Evolutionary conservation across 2,797 vertebrate genomes (phyloP).

Genomic region (Alfaro cultratus): DNA sequence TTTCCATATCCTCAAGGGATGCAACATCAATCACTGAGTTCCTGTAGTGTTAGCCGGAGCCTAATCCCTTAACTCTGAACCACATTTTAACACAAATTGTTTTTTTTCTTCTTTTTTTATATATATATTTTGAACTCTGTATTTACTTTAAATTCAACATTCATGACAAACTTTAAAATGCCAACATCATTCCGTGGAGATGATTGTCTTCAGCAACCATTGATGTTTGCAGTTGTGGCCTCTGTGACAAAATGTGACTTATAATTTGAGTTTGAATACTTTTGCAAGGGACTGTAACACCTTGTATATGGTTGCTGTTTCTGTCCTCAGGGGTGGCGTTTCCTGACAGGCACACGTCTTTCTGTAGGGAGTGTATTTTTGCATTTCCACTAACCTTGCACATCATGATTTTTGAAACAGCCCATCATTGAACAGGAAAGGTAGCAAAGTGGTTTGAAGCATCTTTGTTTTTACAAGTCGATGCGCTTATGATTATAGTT

Average conservation of each 20-base stretch:
- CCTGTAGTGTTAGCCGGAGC: background rate
- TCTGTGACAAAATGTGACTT: background rate
- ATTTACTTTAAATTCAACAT: conserved; percentile 4
- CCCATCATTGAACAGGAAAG: background rate
- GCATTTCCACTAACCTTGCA: background rate
- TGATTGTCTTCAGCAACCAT: background rate
- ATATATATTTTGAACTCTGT: background rate
- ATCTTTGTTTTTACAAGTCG: background rate
- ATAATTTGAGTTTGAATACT: background rate
- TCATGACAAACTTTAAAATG: background rate
- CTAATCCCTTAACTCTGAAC: background rate
- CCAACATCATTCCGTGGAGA: background rate
- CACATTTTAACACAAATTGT: conserved; percentile 1
- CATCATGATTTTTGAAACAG: background rate
- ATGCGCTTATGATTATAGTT: background rate
- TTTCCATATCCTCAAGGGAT: conserved; percentile 18
- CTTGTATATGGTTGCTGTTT: background rate
- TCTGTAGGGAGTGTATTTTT: background rate
- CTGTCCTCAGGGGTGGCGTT: background rate
- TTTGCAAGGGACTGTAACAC: background rate
- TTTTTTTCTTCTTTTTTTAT: background rate
- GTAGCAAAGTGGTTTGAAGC: background rate
- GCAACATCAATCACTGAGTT: conserved; percentile 4
- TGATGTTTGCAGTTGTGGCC: background rate
- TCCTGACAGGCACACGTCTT: background rate